These are phyloP conservation scores for Saxidomus purpurata DNA, from an alignment of 1,140 invertebrate genomes.

Conservation along the genomic window DNA sequence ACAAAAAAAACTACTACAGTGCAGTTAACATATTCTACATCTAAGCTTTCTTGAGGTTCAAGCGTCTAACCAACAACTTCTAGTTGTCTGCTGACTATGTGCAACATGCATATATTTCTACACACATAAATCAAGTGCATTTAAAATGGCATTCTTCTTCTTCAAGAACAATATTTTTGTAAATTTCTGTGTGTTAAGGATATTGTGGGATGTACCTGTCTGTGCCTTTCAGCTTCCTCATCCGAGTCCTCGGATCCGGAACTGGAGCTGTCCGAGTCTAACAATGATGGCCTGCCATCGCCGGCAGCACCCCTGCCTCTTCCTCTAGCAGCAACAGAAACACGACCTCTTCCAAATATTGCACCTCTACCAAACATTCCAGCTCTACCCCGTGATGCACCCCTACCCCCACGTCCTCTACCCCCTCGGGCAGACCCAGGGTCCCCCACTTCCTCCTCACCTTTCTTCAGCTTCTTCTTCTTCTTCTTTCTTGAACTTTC, in stretches of 20 bases:
- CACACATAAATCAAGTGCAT: too few species aligned
- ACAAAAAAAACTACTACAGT: too few species aligned
- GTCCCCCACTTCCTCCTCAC: neutral
- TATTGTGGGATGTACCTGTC: too few species aligned
- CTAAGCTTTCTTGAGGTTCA: too few species aligned
- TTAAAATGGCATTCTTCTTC: too few species aligned
- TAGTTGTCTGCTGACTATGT: too few species aligned
- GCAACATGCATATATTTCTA: too few species aligned
- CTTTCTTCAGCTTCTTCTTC: slow-evolving; percentile 71
- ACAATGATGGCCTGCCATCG: neutral
- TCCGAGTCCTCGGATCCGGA: slow-evolving; percentile 74
- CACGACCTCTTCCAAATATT: slow-evolving; percentile 57
- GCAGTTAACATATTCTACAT: too few species aligned
- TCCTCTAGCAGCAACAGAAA: slow-evolving; percentile 50
- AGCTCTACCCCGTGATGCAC: neutral
- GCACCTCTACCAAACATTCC: too few species aligned
- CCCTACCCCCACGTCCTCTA: slow-evolving; percentile 35
- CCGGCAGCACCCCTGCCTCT: slow-evolving; percentile 9
- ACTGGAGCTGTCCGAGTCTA: slow-evolving; percentile 67
- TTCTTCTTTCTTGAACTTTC: slow-evolving; percentile 84
- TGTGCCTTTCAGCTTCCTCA: slow-evolving; percentile 56
- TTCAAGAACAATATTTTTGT: too few species aligned
- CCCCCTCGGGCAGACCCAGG: slow-evolving; percentile 9
- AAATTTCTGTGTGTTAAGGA: too few species aligned
- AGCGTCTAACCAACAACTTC: too few species aligned